Percentiles rank a stretch among this genome's conserved stretches.
phyloP scores from a whole-genome alignment of 2,888 invertebrate genomes.

The Mythimna ferrago region DNA sequence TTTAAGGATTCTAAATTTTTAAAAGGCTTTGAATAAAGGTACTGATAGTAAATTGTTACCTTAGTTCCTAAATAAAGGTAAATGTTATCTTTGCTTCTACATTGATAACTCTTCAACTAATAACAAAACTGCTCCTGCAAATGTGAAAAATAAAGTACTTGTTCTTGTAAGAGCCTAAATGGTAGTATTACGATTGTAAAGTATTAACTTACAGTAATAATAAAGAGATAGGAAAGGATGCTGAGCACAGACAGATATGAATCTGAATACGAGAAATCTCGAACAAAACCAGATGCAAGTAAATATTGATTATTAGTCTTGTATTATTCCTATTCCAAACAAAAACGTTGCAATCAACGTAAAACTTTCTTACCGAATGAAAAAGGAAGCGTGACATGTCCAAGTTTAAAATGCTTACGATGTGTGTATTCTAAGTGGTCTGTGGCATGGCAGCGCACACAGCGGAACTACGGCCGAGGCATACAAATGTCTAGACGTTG shows the following conservation, averaged over 20 bases:
- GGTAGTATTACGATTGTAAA: no score
- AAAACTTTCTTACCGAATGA: constrained; percentile 25
- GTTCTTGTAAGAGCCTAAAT: no score
- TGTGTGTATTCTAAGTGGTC: constrained; percentile 72
- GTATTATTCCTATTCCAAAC: neutral
- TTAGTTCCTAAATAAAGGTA: no score
- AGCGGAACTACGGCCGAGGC: constrained; percentile 69
- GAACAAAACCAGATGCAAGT: no score
- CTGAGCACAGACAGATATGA: neutral
- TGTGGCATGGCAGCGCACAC: constrained; percentile 55
- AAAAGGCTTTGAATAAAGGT: neutral
- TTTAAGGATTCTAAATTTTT: neutral
- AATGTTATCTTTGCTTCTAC: neutral
- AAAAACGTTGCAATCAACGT: neutral
- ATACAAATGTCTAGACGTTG: constrained; percentile 74
- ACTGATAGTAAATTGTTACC: no score
- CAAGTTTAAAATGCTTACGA: constrained; percentile 72
- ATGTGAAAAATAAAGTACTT: neutral
- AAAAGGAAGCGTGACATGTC: constrained; percentile 22
- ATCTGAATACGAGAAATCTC: no score
- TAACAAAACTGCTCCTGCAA: neutral
- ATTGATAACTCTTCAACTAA: neutral
- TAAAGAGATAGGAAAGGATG: neutral
- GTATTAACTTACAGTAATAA: no score
- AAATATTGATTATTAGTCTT: neutral